Conservation (phyloP, 2,888 invertebrate species). For the Tuberolachnus salignus region DNA sequence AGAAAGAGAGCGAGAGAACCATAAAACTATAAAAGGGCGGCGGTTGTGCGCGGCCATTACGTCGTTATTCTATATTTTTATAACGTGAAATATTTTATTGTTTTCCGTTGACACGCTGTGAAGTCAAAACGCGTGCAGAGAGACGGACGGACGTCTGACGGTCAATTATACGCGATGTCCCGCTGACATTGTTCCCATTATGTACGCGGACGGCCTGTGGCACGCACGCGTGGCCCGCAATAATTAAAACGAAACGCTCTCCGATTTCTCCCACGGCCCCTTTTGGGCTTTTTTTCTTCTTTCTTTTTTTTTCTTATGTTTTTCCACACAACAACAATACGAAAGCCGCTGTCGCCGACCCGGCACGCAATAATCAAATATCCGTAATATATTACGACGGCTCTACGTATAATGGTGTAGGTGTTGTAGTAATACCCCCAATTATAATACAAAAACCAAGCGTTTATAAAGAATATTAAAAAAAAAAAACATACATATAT, state of each 20-base stretch:
- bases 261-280: conserved; percentile 24
- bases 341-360: background rate
- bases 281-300: background rate
- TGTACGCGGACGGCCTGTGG: conserved; percentile 23
- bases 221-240: conserved; percentile 36
- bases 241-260: conserved; percentile 40
- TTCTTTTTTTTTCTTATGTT: conserved; percentile 6
- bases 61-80: too few species aligned
- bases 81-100: too few species aligned
- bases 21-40: conserved; percentile 18
- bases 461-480: too few species aligned
- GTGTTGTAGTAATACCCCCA: too few species aligned
- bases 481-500: too few species aligned
- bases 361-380: too few species aligned
- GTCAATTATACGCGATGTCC: conserved; percentile 51
- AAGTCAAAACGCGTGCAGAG: conserved; percentile 46
- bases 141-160: conserved; percentile 40
- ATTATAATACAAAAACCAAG: too few species aligned
- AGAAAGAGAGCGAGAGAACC: background rate
- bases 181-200: conserved; percentile 52
- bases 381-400: too few species aligned
- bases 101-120: conserved; percentile 39
- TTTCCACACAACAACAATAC: conserved; percentile 8
- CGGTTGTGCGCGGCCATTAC: conserved; percentile 12
- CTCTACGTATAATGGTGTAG: too few species aligned